Evolutionary conservation across 2,113 vertebrate genomes (phyloP), one percentile per base, ranked within the genome.

Genomic region (Donacobius atricapilla): DNA sequence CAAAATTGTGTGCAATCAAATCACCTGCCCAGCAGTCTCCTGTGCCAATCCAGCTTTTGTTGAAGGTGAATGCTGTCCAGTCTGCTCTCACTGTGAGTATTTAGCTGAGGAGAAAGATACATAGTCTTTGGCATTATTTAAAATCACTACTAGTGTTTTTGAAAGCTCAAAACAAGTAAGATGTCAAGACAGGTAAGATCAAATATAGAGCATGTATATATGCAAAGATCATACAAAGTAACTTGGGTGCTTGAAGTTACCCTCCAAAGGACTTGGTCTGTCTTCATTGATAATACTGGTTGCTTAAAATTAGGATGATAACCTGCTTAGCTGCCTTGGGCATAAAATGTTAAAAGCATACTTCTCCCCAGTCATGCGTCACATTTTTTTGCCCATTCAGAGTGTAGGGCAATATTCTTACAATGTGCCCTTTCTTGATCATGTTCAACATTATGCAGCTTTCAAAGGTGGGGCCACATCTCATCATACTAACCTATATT

Each of bases 21-120:
- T 99, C 75, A 98, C 99, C 9, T 99, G 99, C 89, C 98, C 99
- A 1, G 97, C 99, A 1, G 99, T 99, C 27, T 98, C 99, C 57
- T 99, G 99, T 88, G 99, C 98, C 1, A 98, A 95, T 93, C 99
- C 99, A 3, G 97, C 98, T 31, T 99, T 99, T 73, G 83, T 98
- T 30, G 99, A 99, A 35, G 99, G 98, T 3, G 99, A 99, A 87
- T 99, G 99, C 96, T 99, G 99, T 61, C 99, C 99, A 1, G 97
- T 98, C 47, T 99, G 99, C 90, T 93, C 98, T 66, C 97, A 93
- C 35, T 89, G 99, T 99, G 95, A 99, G 99, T 99, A 96, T 42
- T 23, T 70, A 76, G 7, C 37, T 30, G 25, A 81, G 70, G 15
- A 72, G 21, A 81, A 83, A 19, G 16, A 45, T 27, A 64, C 1